Evolutionary conservation across 2,888 invertebrate genomes (phyloP), one percentile per base, ranked within the genome.

Genomic region (Eledona agricola): DNA sequence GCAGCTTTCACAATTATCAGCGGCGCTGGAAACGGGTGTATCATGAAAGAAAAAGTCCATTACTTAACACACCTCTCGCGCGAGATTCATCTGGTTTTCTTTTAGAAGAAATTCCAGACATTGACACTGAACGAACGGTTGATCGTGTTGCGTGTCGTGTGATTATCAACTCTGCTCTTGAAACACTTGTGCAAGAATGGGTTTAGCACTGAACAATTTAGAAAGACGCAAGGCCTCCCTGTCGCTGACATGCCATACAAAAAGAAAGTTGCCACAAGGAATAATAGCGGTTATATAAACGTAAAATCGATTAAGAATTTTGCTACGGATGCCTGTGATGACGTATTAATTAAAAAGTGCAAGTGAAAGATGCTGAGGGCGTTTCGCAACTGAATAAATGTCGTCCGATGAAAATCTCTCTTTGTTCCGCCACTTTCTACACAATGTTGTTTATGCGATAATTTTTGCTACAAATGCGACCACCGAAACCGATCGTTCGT

Each of bases 261-360:
- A 46, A 46, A 46, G 46, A 46, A 46, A 46, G 46, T 46, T 46
- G 46, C 23, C n/a, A 17, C 19, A 29, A 31, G 9, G 10, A 25
- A 25, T 34, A 19, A 17, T 9, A 5, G 17, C 29, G 19, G 29
- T 47, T 47, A 47, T 47, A 15, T 47, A 47, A 47, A 47, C 47
- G 29, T 16, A 47, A 47, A 47, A 47, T 47, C 47, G 37, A 47
- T 47, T 37, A 29, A 37, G 34, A 23, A 29, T 26, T 46, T 23
- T 46, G 35, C 46, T 46, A 46, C 34, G 47, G 37, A 47, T 47
- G 12, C 37, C 29, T 15, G 47, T 47, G 28, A 11, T 11, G 37
- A 37, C 47, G 47, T 37, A 34, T 47, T 15, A 47, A 47, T 47
- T 47, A 47, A 50, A 50, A 50, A 50, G 49, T 50, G 49, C 49